Evolutionary conservation across 1,140 invertebrate genomes (phyloP), one percentile per base, ranked within the genome.

Genomic region (Calephelis virginiensis): DNA sequence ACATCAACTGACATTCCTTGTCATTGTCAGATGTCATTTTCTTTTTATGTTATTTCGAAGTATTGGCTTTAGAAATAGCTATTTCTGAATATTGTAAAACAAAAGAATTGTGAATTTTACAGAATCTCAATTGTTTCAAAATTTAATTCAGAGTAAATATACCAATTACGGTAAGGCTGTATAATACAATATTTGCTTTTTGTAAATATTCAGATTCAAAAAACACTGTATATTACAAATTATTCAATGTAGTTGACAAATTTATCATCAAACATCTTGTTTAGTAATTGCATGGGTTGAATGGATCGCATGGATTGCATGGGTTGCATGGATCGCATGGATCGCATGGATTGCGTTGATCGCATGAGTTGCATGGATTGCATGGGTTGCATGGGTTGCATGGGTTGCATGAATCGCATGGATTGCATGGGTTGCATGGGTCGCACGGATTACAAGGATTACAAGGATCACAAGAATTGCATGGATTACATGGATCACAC

Each of bases 241-340:
- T 1, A 17, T 17, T 17, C 17, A 17, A 17, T 17, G 17, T 17
- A 53, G 49, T 53, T 53, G 49, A 53, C 49, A 28, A 13, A 17
- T 50, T 8, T 53, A 17, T 53, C 17, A 10, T 53, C 17, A 14
- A 8, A 14, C 4, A 17, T 10, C 5, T 17, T 9, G 14, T 53
- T 53, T 53, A 53, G 14, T 28, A 53, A 6, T 64, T 46, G 38
- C 17, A 61, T 38, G 38, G 60, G 6, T 43, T 37, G 12, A 61
- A 63, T 7, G 68, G 68, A 40, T 71, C 40, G 61, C 64, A 67
- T 38, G 68, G 48, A 8, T 64, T 38, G 61, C 68, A 70, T 8
- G 73, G 71, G 43, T 66, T 40, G 66, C 64, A 68, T 4, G 67
- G 65, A 13, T 65, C 53, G 50, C 64, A 70, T 1, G 64, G 64